phyloP scores from a whole-genome alignment of 2,113 vertebrate genomes.

The Tiliqua scincoides region DNA sequence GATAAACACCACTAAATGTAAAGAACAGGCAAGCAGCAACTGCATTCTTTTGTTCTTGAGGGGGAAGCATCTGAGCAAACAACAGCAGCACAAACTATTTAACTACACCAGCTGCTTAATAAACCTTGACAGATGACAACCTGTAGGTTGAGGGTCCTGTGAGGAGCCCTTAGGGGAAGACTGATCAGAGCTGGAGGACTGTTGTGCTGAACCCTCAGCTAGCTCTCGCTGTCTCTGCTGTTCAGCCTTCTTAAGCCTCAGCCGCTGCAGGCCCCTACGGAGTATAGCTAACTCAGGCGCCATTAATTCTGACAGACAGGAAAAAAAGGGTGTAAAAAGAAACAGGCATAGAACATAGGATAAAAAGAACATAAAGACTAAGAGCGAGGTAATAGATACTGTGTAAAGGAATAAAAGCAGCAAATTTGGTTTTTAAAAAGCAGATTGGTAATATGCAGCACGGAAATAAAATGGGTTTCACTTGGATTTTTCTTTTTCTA shows the following conservation, averaged over 20 bases:
- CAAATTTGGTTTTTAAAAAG: conserved; percentile 18
- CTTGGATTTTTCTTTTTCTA: conserved; percentile 5
- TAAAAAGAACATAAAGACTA: conserved; percentile 43
- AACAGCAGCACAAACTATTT: conserved; percentile 67
- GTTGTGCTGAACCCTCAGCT: conserved; percentile 70
- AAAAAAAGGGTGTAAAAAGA: conserved; percentile 53
- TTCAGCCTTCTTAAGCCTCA: conserved; percentile 92
- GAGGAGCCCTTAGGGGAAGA: conserved; percentile 76
- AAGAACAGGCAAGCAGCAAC: conserved; percentile 65
- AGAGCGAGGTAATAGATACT: conserved; percentile 46
- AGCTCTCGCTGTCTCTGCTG: conserved; percentile 90
- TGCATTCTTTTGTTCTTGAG: conserved; percentile 45
- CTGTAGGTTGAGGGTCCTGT: conserved; percentile 81
- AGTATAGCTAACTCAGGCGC: conserved; percentile 97
- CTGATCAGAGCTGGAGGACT: conserved; percentile 78
- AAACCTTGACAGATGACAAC: conserved; percentile 78
- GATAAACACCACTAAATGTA: conserved; percentile 57
- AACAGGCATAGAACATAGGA: conserved; percentile 51
- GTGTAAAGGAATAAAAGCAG: conserved; percentile 27
- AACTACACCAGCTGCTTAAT: conserved; percentile 67
- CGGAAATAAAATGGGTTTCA: neutral
- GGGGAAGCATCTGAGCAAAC: conserved; percentile 71
- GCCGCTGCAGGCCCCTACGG: conserved; percentile 94
- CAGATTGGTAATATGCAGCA: neutral
- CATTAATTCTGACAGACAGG: conserved; percentile 86